Conservation (phyloP, 2,113 vertebrate species). For the Hippocampus comes region DNA sequence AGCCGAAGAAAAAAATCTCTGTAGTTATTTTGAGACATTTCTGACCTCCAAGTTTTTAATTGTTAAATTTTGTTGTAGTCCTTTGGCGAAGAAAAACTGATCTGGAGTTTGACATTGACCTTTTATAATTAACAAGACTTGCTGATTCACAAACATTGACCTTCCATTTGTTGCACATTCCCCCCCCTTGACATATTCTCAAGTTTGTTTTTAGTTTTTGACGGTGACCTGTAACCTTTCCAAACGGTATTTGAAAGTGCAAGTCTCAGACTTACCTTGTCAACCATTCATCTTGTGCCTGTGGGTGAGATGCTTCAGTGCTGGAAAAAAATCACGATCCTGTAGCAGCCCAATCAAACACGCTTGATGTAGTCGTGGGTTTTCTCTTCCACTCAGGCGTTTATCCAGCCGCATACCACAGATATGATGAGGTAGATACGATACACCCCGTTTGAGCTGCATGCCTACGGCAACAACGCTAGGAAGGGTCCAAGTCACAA, state of each 20-base stretch:
- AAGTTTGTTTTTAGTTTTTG: constrained; percentile 30
- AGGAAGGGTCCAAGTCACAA: no score
- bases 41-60: not conserved
- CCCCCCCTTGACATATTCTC: constrained; percentile 8
- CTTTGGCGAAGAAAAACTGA: not conserved
- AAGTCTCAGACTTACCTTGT: not conserved
- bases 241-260: constrained; percentile 10
- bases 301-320: constrained; percentile 38
- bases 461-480: no score
- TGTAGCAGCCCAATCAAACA: constrained; percentile 22
- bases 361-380: constrained; percentile 28
- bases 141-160: constrained; percentile 17
- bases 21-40: not conserved
- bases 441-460: no score
- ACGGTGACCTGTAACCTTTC: constrained; percentile 21
- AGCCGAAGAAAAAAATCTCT: not conserved
- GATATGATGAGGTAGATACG: no score
- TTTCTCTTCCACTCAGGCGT: constrained; percentile 30
- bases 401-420: constrained; percentile 33
- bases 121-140: constrained; percentile 10
- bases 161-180: constrained; percentile 1
- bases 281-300: constrained; percentile 7
- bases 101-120: constrained; percentile 3
- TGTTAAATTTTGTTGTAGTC: not conserved
- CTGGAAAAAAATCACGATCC: constrained; percentile 44